Conservation (phyloP, 2,797 vertebrate species). For the Streptopelia turtur region DNA sequence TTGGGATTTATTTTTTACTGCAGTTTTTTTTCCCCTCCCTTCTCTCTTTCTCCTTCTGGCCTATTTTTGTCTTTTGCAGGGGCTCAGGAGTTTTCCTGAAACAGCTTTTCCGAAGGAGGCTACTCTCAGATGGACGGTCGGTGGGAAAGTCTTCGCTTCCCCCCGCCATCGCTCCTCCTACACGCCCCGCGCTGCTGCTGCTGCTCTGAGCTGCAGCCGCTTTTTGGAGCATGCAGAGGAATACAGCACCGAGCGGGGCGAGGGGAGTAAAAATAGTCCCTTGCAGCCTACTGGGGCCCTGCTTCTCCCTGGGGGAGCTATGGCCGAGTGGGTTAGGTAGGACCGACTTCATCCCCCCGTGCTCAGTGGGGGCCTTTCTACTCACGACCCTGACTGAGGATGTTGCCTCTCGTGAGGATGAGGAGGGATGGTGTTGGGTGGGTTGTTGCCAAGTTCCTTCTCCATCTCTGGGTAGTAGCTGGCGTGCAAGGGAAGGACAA, state of each 20-base stretch:
- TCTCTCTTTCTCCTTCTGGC: conserved; percentile 20
- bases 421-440: neutral
- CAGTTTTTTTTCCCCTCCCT: conserved; percentile 27
- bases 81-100: conserved; percentile 73
- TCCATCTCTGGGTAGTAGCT: neutral
- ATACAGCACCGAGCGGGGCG: neutral
- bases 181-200: conserved; percentile 52
- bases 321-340: conserved; percentile 34
- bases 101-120: conserved; percentile 80
- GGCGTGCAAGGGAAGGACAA: neutral
- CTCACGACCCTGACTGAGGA: neutral
- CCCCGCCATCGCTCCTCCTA: conserved; percentile 67
- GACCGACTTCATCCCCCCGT: neutral
- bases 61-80: conserved; percentile 74
- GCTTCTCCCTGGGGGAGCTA: conserved; percentile 18
- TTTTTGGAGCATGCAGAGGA: conserved; percentile 62
- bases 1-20: neutral
- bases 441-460: neutral
- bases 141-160: conserved; percentile 72
- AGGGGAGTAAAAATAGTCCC: conserved; percentile 61
- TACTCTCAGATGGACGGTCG: conserved; percentile 71
- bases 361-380: neutral
- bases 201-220: conserved; percentile 54
- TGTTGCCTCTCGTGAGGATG: neutral
- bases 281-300: conserved; percentile 16